Evolutionary conservation across 2,797 vertebrate genomes (phyloP), one percentile per base, ranked within the genome.

Genomic region (Lophotriccus pileatus): DNA sequence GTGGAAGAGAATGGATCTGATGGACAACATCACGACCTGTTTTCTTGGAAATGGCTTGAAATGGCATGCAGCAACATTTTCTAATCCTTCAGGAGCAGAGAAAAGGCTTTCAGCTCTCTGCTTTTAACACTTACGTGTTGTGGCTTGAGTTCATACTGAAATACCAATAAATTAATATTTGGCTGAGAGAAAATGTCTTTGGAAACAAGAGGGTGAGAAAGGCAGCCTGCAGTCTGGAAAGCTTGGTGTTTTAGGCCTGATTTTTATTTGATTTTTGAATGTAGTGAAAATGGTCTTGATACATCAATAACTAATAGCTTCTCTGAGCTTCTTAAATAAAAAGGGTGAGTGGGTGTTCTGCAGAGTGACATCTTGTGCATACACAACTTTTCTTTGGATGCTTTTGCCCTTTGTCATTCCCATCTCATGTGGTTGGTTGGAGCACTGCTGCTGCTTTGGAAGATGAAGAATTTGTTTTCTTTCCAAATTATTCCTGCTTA

Each of bases 101-200:
- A 63, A 84, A 81, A 83, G 41, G 44, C 52, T 93, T 72, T 77
- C 53, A 80, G 73, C 47, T 78, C 78, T 22, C 70, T 68, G 43
- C 60, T 56, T 39, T 73, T n/a, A 77, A 80, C 37, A 63, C 69
- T 88, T 91, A 5, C 0, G 7, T 67, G 25, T 58, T 55, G 23
- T 7, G 10, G 36, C 34, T 92, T 79, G 21, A 30, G 39, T 90
- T 90, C 59, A 24, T 62, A 50, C 37, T 75, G 77, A 78, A 80
- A 72, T 52, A 60, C 58, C 39, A 77, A 55, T 82, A 86, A 93
- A 75, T 90, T 88, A 69, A 76, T 79, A 41, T 82, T 96, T 80
- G 76, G 12, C 46, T 87, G 77, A 50, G 14, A 39, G n/a, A 56
- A 66, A 86, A 53, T 34, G n/a, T 14, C 21, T 85, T 73, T 81